Conservation (phyloP, 2,113 vertebrate genomes). For the Dipodomys merriami region DNA sequence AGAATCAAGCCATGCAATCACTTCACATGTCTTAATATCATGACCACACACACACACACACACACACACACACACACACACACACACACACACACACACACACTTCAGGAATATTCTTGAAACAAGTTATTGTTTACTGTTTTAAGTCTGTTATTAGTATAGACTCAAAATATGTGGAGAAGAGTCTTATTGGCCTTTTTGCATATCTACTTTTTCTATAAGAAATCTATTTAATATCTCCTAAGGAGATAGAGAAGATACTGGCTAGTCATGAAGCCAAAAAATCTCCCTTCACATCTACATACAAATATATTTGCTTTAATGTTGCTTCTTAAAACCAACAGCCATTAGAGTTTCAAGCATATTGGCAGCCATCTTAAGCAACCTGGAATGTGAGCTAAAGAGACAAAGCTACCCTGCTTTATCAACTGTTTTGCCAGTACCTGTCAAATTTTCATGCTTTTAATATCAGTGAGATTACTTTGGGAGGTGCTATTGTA, state of each 20-base stretch:
- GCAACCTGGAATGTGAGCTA: background rate
- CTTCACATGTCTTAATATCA: background rate
- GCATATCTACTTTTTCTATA: background rate
- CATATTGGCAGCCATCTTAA: background rate
- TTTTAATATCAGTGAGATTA: background rate
- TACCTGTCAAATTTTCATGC: background rate
- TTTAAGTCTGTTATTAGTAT: background rate
- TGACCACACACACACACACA: background rate
- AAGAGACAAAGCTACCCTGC: background rate
- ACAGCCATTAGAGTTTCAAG: background rate
- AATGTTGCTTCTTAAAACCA: background rate
- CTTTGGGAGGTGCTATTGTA: background rate
- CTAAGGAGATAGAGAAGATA: background rate
- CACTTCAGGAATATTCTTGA: background rate
- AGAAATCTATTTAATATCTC: background rate
- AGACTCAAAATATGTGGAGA: background rate
- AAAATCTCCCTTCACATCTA: background rate
- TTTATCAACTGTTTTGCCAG: background rate
- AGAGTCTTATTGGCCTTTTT: background rate
- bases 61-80: background rate
- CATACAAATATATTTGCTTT: background rate
- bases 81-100: background rate
- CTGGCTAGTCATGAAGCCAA: background rate
- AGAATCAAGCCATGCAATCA: background rate
- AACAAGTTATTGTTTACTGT: background rate